These are phyloP conservation scores for Amniataba percoides DNA, from an alignment of 2,797 vertebrate genomes.

Conservation along the genomic window DNA sequence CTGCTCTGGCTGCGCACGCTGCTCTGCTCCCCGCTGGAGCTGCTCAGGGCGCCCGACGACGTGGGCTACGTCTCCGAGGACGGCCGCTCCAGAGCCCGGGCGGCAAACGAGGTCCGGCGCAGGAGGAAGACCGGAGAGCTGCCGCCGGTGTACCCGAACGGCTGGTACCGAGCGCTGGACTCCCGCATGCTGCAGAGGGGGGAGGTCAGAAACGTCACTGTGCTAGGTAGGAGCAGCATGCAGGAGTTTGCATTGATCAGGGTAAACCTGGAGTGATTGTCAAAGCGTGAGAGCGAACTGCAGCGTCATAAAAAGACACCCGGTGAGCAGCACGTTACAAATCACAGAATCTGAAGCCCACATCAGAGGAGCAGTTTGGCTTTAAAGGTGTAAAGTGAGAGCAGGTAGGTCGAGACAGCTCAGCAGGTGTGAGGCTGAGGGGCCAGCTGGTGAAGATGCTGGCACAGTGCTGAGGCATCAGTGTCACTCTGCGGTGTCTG, in stretches of 20 bases:
- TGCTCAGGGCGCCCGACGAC: constrained; percentile 80
- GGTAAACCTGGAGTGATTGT: too few species aligned
- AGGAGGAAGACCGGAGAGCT: constrained; percentile 84
- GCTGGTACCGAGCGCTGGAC: constrained; percentile 88
- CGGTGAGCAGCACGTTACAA: background rate
- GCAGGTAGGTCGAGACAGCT: background rate
- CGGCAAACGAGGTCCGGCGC: constrained; percentile 84
- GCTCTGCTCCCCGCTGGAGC: constrained; percentile 82
- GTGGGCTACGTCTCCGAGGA: constrained; percentile 85
- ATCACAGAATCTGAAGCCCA: too few species aligned
- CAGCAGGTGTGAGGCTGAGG: background rate
- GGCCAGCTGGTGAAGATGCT: background rate
- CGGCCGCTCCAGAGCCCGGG: constrained; percentile 79
- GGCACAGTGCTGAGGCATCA: constrained; percentile 6
- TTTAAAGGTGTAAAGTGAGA: background rate
- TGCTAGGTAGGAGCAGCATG: constrained; percentile 81
- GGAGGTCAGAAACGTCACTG: constrained; percentile 77
- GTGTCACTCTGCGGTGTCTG: background rate
- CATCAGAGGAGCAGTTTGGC: too few species aligned
- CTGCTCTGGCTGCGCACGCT: constrained; percentile 77
- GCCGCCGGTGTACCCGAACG: constrained; percentile 89
- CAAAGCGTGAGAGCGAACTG: background rate
- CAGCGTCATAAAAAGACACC: background rate
- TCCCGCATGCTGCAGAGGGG: constrained; percentile 83
- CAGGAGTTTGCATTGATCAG: background rate